Percentiles rank a stretch among this genome's conserved stretches.
phyloP scores from a whole-genome alignment of 2,888 invertebrate species.

The Lydus trimaculatus region DNA sequence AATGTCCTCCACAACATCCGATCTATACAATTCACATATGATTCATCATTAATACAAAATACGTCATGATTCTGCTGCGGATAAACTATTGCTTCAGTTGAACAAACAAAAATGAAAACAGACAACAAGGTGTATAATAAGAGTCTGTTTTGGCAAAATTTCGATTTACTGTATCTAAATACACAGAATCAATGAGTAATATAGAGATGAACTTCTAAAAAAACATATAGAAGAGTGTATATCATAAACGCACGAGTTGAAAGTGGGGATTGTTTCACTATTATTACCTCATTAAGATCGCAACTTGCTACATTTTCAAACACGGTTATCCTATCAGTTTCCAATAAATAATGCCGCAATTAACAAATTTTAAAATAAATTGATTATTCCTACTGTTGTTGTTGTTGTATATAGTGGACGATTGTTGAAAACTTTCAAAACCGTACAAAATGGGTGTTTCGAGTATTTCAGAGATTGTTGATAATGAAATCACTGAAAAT shows the following conservation, averaged over 20 bases:
- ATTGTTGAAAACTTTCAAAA: background rate
- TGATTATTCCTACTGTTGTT: no score
- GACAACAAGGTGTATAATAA: constrained; percentile 8
- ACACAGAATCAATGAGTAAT: background rate
- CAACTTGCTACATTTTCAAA: background rate
- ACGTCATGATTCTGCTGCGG: background rate
- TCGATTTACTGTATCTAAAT: no score
- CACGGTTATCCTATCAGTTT: background rate
- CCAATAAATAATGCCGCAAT: background rate
- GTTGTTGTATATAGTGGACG: no score
- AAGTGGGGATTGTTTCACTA: constrained; percentile 3
- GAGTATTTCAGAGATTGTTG: background rate
- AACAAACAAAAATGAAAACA: no score
- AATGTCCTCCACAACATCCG: constrained; percentile 1
- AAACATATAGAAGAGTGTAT: background rate
- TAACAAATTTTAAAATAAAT: no score
- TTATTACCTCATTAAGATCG: constrained; percentile 1
- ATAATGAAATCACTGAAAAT: background rate
- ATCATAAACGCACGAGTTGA: background rate
- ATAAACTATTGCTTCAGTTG: no score
- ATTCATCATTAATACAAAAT: background rate
- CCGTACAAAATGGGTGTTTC: background rate
- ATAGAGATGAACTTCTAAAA: background rate
- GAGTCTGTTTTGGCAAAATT: background rate
- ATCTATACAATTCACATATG: background rate